These are phyloP conservation scores for Arvicanthis niloticus DNA, from an alignment of 2,113 vertebrate genomes.

Conservation along the genomic window DNA sequence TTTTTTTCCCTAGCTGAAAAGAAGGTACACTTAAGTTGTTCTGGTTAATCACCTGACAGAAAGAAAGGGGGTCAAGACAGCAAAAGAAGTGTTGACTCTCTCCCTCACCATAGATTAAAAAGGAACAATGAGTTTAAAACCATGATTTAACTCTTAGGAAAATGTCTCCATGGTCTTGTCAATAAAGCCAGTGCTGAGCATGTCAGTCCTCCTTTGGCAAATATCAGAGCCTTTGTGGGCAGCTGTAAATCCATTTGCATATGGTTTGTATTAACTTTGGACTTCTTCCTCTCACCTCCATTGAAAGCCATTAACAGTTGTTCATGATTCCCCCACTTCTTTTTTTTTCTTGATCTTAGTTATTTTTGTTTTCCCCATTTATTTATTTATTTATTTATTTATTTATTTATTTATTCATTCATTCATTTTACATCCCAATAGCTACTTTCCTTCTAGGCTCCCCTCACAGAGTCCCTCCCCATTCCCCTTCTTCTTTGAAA, in stretches of 20 bases:
- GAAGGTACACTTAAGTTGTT: constrained; percentile 54
- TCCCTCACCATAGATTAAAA: constrained; percentile 33
- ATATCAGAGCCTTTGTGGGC: neutral
- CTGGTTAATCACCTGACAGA: constrained; percentile 39
- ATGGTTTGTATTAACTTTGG: neutral
- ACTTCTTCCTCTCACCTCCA: neutral
- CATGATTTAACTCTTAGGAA: constrained; percentile 48
- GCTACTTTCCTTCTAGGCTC: too few species aligned
- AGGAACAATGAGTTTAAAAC: constrained; percentile 55
- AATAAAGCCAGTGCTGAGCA: neutral
- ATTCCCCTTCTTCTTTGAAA: too few species aligned
- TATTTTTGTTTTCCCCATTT: neutral
- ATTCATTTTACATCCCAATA: too few species aligned
- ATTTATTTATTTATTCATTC: too few species aligned
- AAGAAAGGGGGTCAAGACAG: neutral
- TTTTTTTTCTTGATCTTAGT: too few species aligned
- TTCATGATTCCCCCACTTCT: neutral
- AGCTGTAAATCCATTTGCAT: constrained; percentile 2
- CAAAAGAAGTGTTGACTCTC: neutral
- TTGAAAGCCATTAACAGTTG: neutral
- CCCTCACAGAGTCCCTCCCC: too few species aligned
- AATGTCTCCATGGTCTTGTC: neutral
- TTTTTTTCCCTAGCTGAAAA: constrained; percentile 54
- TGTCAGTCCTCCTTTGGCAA: neutral
- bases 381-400: neutral